Conservation (phyloP, 2,888 invertebrate genomes). For the Arctia plantaginis region DNA sequence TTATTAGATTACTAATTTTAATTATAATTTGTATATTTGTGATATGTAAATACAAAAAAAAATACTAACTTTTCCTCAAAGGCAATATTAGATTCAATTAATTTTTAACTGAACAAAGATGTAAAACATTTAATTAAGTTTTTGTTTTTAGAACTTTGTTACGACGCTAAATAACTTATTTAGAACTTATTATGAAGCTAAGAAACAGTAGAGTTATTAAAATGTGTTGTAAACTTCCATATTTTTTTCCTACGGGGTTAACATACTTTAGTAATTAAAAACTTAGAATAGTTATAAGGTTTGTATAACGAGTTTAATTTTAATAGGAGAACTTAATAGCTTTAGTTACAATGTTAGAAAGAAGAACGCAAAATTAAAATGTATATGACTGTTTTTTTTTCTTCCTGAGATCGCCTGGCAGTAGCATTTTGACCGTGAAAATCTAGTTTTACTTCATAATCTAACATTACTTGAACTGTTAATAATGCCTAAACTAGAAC, state of each 20-base stretch:
- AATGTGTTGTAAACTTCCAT: background rate
- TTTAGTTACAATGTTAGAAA: too few species aligned
- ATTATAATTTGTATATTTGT: too few species aligned
- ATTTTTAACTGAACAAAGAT: background rate
- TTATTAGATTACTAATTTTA: too few species aligned
- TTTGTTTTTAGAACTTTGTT: background rate
- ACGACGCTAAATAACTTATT: background rate
- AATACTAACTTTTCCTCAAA: too few species aligned
- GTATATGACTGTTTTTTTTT: too few species aligned
- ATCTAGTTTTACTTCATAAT: too few species aligned
- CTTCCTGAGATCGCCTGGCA: too few species aligned
- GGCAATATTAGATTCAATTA: background rate
- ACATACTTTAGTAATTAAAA: background rate
- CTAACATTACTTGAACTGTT: too few species aligned
- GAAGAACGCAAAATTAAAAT: too few species aligned
- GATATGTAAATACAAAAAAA: too few species aligned
- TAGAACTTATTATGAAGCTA: background rate
- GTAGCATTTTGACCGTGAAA: too few species aligned
- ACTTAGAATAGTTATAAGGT: background rate
- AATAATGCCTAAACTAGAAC: too few species aligned
- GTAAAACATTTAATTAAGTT: background rate
- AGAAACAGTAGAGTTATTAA: conserved; percentile 4
- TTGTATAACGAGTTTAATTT: background rate
- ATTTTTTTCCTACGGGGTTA: background rate
- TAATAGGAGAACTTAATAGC: background rate